Base-by-base conservation (phyloP, 1,140 invertebrate genomes). In the Drosophila nannoptera region DNA sequence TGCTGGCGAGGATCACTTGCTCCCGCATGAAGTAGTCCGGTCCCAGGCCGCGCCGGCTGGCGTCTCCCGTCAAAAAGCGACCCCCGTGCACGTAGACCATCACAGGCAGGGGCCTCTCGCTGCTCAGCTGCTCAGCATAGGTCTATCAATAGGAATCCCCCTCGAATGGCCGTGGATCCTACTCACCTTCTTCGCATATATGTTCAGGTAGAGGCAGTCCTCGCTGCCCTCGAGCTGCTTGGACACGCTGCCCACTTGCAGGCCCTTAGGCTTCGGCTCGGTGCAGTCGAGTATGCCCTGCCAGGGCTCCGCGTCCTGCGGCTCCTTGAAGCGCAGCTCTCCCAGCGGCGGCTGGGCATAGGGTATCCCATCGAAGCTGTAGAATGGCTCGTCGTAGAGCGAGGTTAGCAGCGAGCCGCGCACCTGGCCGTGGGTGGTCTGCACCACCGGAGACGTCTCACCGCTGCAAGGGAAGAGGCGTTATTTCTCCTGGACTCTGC, bases 31-130 rank as follows among this genome's bases (percentile, higher is more conserved):
- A 91, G 59, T 93, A 92, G 49, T 92, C 91, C 0, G 92, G 91
- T 9, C 90, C 65, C 66, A 78, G 83, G 6, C 52, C 54, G 0
- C 50, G 69, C 5, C 75, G 69, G 0, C 81, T 63, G 5, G 71
- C 90, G 16, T 91, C 91, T 2, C 93, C 93, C 4, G 75, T 59
- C 16, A 88, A 83, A 69, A 93, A 93, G 22, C 74, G 91, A 7
- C 95, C 94, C 2, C 94, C 94, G 87, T 95, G 92, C 33, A 95
- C 91, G 88, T 91, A 95, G 0, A 95, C 91, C 88, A 95, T 91
- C 0, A 95, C 92, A 0, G 94, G 92, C 29, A 82, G 55, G 14
- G 69, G 73, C 7, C 77, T 71, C 4, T 77, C 66, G 9, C 76
- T 77, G 0, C n/a, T 8, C 0, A 87, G 43, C 83, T 87, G 36